Conservation (phyloP, 1,140 invertebrate genomes). For the Sesamia nonagrioides region DNA sequence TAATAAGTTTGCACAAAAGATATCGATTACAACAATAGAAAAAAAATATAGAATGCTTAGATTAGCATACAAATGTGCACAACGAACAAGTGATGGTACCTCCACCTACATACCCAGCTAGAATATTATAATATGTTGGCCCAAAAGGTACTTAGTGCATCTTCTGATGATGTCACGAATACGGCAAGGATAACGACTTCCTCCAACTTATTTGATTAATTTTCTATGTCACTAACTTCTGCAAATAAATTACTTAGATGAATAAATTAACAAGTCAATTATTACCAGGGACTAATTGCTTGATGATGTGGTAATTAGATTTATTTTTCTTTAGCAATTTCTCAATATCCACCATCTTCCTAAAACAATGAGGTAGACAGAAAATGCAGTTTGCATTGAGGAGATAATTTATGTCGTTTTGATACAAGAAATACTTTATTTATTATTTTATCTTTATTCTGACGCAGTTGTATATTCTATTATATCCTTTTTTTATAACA, state of each 20-base stretch:
- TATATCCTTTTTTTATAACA: too few species aligned
- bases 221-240: neutral
- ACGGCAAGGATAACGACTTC: slow-evolving; percentile 1
- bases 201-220: neutral
- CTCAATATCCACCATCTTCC: neutral
- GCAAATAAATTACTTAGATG: neutral
- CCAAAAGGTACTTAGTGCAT: neutral
- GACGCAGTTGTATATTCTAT: too few species aligned
- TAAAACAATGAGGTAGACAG: neutral
- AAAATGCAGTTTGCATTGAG: neutral
- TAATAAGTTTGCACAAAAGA: neutral
- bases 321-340: neutral
- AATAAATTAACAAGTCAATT: slow-evolving; percentile 28
- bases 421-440: too few species aligned
- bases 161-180: neutral
- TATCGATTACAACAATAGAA: slow-evolving; percentile 1
- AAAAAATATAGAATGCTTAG: neutral
- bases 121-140: neutral
- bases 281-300: neutral
- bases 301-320: neutral
- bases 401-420: neutral
- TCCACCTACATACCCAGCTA: neutral
- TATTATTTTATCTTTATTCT: too few species aligned
- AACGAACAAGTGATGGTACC: too few species aligned
- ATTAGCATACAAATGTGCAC: neutral